Percentiles rank a stretch among this genome's conserved stretches.
Conservation (phyloP, 2,113 vertebrate species). For the Columba janthina region DNA sequence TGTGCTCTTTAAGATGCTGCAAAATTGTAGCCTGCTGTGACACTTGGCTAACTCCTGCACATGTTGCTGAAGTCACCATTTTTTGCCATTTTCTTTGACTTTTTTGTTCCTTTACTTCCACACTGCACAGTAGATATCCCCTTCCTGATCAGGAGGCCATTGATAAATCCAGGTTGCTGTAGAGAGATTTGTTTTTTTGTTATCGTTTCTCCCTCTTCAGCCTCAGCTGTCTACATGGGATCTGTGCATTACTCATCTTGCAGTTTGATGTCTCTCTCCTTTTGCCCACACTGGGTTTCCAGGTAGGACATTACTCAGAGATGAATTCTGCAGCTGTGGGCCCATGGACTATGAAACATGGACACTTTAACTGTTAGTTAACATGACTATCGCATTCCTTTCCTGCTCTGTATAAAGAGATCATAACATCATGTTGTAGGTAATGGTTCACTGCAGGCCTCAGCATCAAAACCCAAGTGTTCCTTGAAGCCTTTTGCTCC, state of each 20-base stretch:
- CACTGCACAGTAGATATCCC: accelerated
- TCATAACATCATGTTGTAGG: not conserved
- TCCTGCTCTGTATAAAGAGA: not conserved
- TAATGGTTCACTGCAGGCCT: not conserved
- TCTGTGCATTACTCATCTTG: not conserved
- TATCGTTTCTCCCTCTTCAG: not conserved
- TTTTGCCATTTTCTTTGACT: constrained; percentile 2
- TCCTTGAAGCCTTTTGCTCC: not conserved
- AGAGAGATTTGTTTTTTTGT: not conserved
- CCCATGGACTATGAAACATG: accelerated
- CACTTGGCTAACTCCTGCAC: not conserved
- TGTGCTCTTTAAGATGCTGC: accelerated
- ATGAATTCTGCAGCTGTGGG: not conserved
- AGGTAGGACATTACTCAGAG: not conserved
- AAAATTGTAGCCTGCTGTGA: not conserved
- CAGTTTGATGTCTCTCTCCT: not conserved
- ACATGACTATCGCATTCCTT: not conserved
- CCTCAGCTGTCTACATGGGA: not conserved
- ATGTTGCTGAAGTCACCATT: not conserved
- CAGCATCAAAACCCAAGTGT: not conserved
- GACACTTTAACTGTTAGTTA: not conserved
- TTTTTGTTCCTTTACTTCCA: not conserved
- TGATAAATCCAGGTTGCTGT: not conserved
- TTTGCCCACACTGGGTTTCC: not conserved
- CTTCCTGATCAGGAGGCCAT: not conserved